These are phyloP conservation scores for Garra rufa DNA, from an alignment of 2,113 vertebrate genomes.

Conservation along the genomic window DNA sequence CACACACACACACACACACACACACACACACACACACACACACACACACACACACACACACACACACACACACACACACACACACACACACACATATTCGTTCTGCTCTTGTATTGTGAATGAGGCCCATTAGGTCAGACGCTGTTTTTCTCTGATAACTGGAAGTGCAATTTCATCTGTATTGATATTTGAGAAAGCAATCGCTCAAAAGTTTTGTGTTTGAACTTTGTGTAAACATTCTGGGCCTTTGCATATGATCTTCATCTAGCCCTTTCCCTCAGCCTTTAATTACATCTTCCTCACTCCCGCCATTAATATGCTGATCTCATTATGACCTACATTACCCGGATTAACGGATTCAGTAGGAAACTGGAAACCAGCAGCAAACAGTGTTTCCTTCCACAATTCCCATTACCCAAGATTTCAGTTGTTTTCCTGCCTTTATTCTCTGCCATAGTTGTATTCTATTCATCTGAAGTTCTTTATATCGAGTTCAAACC, in stretches of 20 bases:
- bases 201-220: constrained; percentile 10
- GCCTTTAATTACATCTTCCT: constrained; percentile 44
- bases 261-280: not conserved
- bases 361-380: constrained; percentile 80
- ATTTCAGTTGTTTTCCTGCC: not conserved
- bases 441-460: not conserved
- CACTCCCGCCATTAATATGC: constrained; percentile 70
- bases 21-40: no score
- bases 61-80: not conserved
- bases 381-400: constrained; percentile 63
- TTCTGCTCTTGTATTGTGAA: not conserved
- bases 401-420: constrained; percentile 27
- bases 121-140: not conserved
- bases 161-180: not conserved
- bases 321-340: constrained; percentile 75
- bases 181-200: not conserved
- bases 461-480: constrained; percentile 19
- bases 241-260: not conserved
- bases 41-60: no score
- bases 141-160: not conserved
- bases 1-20: not conserved
- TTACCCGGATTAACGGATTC: constrained; percentile 68
- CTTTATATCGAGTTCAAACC: constrained; percentile 9
- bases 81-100: not conserved
- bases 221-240: constrained; percentile 18